These are phyloP conservation scores for Drosophila mimetica DNA, from an alignment of 2,888 invertebrate genomes.

Conservation along the genomic window DNA sequence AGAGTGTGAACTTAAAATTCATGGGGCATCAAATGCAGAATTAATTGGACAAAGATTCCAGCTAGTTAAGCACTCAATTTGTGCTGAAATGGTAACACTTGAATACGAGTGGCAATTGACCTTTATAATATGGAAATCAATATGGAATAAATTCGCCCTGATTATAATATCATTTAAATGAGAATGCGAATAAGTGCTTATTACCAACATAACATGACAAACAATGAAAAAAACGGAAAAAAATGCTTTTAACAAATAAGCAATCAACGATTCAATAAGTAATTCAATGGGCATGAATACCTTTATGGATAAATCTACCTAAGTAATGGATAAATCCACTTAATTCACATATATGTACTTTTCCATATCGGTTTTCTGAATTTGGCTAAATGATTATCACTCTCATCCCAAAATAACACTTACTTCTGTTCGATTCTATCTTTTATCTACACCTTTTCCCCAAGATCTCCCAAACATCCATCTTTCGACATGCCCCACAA, in stretches of 20 bases:
- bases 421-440: neutral
- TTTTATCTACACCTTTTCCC: neutral
- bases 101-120: neutral
- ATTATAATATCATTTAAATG: neutral
- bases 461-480: conserved; percentile 1
- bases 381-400: conserved; percentile 1
- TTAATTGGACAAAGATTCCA: conserved; percentile 1
- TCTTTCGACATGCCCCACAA: conserved; percentile 27
- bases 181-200: neutral
- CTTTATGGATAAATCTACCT: neutral
- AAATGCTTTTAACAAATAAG: neutral
- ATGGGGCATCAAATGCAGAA: neutral
- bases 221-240: neutral
- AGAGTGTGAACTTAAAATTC: neutral
- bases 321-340: neutral
- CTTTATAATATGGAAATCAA: neutral
- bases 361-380: neutral
- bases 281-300: neutral
- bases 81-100: too few relatives aligned
- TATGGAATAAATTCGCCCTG: neutral
- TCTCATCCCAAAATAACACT: neutral
- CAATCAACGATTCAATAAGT: neutral
- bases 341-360: neutral
- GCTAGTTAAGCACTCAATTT: neutral
- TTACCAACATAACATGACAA: neutral